Evolutionary conservation across 2,113 vertebrate genomes (phyloP).

Genomic region (Tiliqua scincoides): DNA sequence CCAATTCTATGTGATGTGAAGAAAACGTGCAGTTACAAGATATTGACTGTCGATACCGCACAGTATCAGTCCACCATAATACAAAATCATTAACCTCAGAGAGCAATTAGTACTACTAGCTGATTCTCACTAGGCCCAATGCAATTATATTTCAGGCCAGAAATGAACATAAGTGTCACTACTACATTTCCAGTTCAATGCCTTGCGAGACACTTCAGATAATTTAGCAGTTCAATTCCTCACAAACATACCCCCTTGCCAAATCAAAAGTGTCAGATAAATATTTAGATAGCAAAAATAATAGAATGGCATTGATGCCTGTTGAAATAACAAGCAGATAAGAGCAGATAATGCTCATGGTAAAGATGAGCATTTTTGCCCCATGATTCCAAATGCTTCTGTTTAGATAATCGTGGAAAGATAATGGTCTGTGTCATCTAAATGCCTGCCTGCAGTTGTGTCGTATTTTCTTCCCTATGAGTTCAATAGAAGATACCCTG

Average conservation of each 20-base stretch:
- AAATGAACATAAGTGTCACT: conserved; percentile 31
- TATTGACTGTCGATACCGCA: conserved; percentile 18
- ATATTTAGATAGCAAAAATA: not conserved
- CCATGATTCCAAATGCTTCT: not conserved
- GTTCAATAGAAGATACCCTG: not conserved
- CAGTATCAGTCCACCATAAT: conserved; percentile 20
- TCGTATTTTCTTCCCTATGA: not conserved
- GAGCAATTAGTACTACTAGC: conserved; percentile 31
- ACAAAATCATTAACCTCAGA: conserved; percentile 22
- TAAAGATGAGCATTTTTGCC: not conserved
- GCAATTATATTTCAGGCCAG: conserved; percentile 8
- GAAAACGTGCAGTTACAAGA: conserved; percentile 42
- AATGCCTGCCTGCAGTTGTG: not conserved
- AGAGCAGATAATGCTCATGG: not conserved
- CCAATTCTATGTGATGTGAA: not conserved
- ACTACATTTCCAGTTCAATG: conserved; percentile 2
- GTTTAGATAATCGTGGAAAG: not conserved
- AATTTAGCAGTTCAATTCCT: conserved; percentile 2
- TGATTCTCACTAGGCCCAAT: conserved; percentile 17
- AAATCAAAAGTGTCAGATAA: conserved; percentile 12
- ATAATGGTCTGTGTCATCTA: not conserved
- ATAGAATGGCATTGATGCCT: not conserved
- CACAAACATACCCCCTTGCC: not conserved
- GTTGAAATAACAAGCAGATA: not conserved
- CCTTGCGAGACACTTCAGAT: not conserved